Percentiles rank a stretch among this genome's conserved stretches.
Conservation (phyloP, 1,140 invertebrate species). For the Hypsibius dujardini region DNA sequence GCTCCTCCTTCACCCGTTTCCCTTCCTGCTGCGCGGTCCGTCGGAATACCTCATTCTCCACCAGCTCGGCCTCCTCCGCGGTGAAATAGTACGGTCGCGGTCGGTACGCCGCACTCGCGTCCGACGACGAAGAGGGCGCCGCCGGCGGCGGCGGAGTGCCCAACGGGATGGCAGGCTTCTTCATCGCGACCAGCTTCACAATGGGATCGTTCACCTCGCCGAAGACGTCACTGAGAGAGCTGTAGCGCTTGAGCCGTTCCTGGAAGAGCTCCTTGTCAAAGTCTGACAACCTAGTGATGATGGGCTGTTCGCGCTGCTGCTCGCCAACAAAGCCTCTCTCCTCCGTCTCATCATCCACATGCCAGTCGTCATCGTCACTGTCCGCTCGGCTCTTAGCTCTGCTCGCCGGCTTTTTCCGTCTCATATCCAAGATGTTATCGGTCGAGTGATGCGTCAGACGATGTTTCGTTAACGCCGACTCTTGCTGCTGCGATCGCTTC, state of each 20-base stretch:
- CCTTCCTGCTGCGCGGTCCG: not conserved
- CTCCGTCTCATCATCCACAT: not conserved
- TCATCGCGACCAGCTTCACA: not conserved
- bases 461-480: no score
- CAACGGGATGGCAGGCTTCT: not conserved
- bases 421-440: no score
- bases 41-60: not conserved
- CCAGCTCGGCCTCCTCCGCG: not conserved
- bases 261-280: conserved; percentile 1
- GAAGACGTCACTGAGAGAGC: conserved; percentile 7
- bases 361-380: conserved; percentile 8
- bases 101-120: conserved; percentile 6
- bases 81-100: conserved; percentile 15
- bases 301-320: not conserved
- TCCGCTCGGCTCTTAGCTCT: no score
- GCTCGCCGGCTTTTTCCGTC: no score
- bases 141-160: not conserved
- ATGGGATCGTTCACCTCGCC: not conserved
- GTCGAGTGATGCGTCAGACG: no score
- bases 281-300: not conserved
- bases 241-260: conserved; percentile 8
- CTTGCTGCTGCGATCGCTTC: no score
- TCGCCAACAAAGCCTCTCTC: not conserved
- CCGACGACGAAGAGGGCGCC: not conserved
- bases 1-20: not conserved